Evolutionary conservation across 2,888 invertebrate species (phyloP).

Genomic region (Torymus texanus): DNA sequence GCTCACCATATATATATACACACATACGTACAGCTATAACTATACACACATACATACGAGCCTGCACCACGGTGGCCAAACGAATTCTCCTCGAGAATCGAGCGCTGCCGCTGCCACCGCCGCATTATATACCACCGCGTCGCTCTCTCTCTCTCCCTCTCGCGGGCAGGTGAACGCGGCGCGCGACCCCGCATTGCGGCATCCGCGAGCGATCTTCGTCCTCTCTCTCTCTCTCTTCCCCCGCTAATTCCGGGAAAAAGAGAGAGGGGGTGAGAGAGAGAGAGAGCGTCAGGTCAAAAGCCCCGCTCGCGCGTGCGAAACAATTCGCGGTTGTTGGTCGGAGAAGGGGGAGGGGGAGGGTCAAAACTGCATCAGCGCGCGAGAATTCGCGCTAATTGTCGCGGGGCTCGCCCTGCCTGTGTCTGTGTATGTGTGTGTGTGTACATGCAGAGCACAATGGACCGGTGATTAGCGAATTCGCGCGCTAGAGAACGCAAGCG

Average conservation of each 20-base stretch:
- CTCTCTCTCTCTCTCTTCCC: not conserved
- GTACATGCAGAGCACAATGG: not conserved
- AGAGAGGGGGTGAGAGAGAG: too few species aligned
- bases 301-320: not conserved
- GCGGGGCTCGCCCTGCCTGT: not conserved
- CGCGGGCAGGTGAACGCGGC: not conserved
- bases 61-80: not conserved
- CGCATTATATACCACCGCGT: not conserved
- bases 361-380: slow-evolving; percentile 11
- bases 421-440: not conserved
- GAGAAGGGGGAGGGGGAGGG: too few species aligned
- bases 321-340: not conserved
- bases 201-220: slow-evolving; percentile 41
- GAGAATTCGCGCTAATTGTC: slow-evolving; percentile 29
- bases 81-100: slow-evolving; percentile 22
- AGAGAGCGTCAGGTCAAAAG: too few species aligned
- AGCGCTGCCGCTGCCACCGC: slow-evolving; percentile 2
- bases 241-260: slow-evolving; percentile 16
- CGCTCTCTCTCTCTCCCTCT: not conserved
- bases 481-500: not conserved
- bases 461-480: slow-evolving; percentile 29
- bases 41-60: too few species aligned
- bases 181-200: slow-evolving; percentile 50
- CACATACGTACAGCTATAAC: too few species aligned
- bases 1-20: too few species aligned